Percentiles rank a stretch among this genome's conserved stretches.
These are phyloP conservation scores for Tursiops truncatus DNA, from an alignment of 2,113 vertebrate genomes.

Conservation along the genomic window DNA sequence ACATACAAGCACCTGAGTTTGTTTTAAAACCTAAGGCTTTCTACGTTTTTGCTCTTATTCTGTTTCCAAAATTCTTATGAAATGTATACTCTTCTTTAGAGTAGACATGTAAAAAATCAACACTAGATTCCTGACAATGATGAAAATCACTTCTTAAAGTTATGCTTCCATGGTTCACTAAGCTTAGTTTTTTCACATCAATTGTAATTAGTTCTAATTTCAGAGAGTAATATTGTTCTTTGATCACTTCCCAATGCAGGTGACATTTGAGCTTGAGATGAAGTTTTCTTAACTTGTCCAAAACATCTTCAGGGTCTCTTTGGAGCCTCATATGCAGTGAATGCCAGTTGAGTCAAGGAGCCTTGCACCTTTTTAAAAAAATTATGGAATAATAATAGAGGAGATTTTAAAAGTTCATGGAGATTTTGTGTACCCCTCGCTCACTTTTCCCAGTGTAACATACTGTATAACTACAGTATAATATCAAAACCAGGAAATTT, in stretches of 20 bases:
- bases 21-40: background rate
- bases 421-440: background rate
- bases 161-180: background rate
- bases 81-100: background rate
- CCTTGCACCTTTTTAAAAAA: background rate
- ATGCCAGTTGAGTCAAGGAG: background rate
- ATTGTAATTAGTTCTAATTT: constrained; percentile 8
- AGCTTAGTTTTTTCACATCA: background rate
- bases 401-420: background rate
- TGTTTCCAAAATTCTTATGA: background rate
- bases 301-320: background rate
- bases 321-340: background rate
- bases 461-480: background rate
- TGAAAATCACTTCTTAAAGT: background rate
- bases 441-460: background rate
- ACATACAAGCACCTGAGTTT: background rate
- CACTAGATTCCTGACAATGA: background rate
- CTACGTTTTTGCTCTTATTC: background rate
- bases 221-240: background rate
- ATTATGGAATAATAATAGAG: background rate
- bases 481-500: background rate
- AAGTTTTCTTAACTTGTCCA: background rate
- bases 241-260: background rate
- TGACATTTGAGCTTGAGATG: background rate
- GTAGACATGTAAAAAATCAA: background rate